Conservation (phyloP, 2,797 vertebrate genomes). For the Platyrinchus mystaceus region DNA sequence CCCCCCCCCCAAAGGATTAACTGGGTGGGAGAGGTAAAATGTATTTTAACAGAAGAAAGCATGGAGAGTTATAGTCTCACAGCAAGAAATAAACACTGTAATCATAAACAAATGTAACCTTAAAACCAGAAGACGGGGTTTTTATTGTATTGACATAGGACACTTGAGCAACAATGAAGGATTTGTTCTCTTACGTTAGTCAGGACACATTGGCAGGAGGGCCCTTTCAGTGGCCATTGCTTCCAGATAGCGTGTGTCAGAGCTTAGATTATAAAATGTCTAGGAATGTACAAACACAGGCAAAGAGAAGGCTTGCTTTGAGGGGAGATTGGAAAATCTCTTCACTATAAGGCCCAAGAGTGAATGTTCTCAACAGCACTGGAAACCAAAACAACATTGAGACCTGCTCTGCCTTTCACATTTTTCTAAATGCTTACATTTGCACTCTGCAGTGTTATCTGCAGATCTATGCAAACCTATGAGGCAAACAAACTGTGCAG, state of each 20-base stretch:
- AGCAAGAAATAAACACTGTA: constrained; percentile 41
- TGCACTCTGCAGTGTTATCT: not conserved
- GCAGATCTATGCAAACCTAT: not conserved
- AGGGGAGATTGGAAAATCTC: not conserved
- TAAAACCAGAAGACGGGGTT: constrained; percentile 48
- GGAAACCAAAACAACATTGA: not conserved
- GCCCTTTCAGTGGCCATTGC: not conserved
- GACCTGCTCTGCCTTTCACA: not conserved
- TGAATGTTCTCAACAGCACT: not conserved
- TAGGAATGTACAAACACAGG: not conserved
- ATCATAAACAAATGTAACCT: constrained; percentile 64
- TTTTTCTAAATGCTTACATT: not conserved
- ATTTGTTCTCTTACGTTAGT: constrained; percentile 32
- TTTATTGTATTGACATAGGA: constrained; percentile 54
- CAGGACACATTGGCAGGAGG: not conserved
- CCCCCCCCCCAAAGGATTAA: not conserved
- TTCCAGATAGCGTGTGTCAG: not conserved
- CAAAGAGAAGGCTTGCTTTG: not conserved
- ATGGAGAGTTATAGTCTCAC: not conserved
- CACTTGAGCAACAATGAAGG: constrained; percentile 23
- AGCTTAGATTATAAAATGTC: not conserved
- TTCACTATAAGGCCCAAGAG: not conserved
- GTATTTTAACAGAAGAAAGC: not conserved
- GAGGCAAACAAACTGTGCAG: fast-evolving
- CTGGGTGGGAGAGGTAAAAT: not conserved